Evolutionary conservation across 37 sponge, comb jelly and placozoan species (phyloP).

Genomic region (Halichondria panicea): DNA sequence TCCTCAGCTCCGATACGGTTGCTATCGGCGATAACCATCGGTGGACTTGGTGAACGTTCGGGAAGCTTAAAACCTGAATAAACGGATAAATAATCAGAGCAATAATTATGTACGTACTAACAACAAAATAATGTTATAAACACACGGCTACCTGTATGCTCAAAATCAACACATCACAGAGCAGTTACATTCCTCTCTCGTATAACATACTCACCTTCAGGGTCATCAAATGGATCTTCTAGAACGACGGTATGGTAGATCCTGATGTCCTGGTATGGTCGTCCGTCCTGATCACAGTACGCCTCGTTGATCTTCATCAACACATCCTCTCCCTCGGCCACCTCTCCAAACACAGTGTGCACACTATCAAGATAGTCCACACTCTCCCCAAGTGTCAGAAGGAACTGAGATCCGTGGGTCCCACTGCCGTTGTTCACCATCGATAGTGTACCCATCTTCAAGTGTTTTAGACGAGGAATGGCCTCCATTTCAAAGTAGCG

Average conservation of each 20-base stretch:
- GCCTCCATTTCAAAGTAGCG: conserved; percentile 75
- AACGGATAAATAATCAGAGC: too few species aligned
- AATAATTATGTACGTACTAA: too few species aligned
- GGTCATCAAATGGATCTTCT: conserved; percentile 94
- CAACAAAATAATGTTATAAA: too few species aligned
- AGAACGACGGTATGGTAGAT: conserved; percentile 94
- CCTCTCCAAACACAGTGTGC: conserved; percentile 96
- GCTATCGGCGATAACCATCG: conserved; percentile 41
- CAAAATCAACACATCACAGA: conserved; percentile 12
- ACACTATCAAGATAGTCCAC: conserved; percentile 81
- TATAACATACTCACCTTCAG: conserved; percentile 42
- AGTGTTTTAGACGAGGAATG: conserved; percentile 84
- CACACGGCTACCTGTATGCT: too few species aligned
- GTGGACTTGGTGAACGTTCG: conserved; percentile 84
- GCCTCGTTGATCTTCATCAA: conserved; percentile 83
- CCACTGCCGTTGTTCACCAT: conserved; percentile 88
- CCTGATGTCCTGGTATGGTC: conserved; percentile 92
- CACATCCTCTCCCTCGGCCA: conserved; percentile 85
- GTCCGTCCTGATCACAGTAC: conserved; percentile 85
- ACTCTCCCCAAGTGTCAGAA: conserved; percentile 79
- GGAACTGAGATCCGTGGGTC: conserved; percentile 86
- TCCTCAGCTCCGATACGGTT: conserved; percentile 88
- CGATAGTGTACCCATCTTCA: conserved; percentile 77
- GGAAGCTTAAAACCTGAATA: conserved; percentile 59
- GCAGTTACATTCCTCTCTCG: neutral